phyloP scores from a whole-genome alignment of 2,888 invertebrate species.

The Monoplex corrugatus region DNA sequence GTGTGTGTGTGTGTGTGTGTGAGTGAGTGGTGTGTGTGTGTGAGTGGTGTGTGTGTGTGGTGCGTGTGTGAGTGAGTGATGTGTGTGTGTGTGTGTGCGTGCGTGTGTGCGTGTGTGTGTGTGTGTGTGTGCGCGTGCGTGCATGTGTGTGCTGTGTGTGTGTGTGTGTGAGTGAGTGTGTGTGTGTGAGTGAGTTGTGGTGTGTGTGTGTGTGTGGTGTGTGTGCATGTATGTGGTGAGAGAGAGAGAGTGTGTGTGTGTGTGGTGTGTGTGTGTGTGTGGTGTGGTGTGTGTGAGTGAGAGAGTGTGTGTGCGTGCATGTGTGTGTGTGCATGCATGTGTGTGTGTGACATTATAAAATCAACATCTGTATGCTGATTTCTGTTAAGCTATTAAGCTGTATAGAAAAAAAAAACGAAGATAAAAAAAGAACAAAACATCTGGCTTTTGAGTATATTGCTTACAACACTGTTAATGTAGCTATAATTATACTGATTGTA shows the following conservation, averaged over 20 bases:
- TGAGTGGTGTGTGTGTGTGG: too few relatives aligned
- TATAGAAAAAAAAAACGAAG: too few relatives aligned
- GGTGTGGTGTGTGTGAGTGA: not conserved
- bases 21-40: not conserved
- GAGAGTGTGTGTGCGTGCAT: not conserved
- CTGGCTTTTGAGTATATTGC: too few relatives aligned
- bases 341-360: not conserved
- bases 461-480: too few relatives aligned
- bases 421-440: too few relatives aligned
- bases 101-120: not conserved
- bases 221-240: not conserved
- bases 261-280: not conserved
- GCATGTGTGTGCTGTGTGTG: not conserved
- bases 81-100: not conserved
- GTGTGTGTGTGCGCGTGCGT: not conserved
- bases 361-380: not conserved
- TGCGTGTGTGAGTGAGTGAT: not conserved
- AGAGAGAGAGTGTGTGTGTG: not conserved
- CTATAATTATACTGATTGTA: too few relatives aligned
- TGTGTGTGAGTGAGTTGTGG: not conserved
- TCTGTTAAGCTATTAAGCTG: not conserved
- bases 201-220: not conserved
- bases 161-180: not conserved
- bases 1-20: not conserved
- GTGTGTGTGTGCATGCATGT: not conserved